A percentile compares a stretch with the other conserved stretches of the same genome.
These are phyloP conservation scores for Synanthedon tipuliformis DNA, from an alignment of 2,888 invertebrate species.

Conservation along the genomic window DNA sequence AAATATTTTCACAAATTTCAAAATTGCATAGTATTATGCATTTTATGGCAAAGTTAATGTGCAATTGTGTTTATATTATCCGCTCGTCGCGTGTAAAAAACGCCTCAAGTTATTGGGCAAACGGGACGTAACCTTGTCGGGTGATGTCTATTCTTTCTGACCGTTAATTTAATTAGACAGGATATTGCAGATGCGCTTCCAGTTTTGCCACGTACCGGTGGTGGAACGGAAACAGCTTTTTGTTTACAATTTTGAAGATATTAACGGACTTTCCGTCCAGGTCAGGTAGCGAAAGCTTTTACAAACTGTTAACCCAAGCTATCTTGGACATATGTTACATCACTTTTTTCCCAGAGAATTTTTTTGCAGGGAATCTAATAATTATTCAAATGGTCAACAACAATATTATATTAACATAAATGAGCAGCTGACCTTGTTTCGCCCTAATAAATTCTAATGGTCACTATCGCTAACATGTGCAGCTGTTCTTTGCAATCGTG, in stretches of 20 bases:
- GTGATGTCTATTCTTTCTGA: constrained; percentile 22
- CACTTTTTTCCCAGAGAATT: constrained; percentile 37
- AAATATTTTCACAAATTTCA: constrained; percentile 1
- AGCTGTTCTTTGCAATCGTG: constrained; percentile 53
- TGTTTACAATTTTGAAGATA: constrained; percentile 36
- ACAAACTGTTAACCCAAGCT: neutral
- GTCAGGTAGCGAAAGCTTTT: constrained; percentile 40
- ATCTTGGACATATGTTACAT: constrained; percentile 23
- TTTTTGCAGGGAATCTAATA: constrained; percentile 19
- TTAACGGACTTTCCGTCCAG: constrained; percentile 42
- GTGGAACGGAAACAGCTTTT: constrained; percentile 49
- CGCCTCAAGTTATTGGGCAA: constrained; percentile 19
- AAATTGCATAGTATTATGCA: constrained; percentile 4
- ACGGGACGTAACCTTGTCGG: constrained; percentile 24
- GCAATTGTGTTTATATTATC: constrained; percentile 11
- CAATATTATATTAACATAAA: constrained; percentile 40
- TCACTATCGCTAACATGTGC: constrained; percentile 37
- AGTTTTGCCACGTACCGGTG: constrained; percentile 40
- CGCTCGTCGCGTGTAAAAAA: constrained; percentile 10
- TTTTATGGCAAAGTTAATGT: constrained; percentile 8
- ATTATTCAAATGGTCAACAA: constrained; percentile 40
- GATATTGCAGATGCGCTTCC: constrained; percentile 50
- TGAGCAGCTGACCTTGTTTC: constrained; percentile 49
- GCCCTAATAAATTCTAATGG: constrained; percentile 63
- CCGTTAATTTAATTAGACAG: constrained; percentile 35